Evolutionary conservation across 2,113 vertebrate genomes (phyloP).

Genomic region (Toxostoma redivivum): DNA sequence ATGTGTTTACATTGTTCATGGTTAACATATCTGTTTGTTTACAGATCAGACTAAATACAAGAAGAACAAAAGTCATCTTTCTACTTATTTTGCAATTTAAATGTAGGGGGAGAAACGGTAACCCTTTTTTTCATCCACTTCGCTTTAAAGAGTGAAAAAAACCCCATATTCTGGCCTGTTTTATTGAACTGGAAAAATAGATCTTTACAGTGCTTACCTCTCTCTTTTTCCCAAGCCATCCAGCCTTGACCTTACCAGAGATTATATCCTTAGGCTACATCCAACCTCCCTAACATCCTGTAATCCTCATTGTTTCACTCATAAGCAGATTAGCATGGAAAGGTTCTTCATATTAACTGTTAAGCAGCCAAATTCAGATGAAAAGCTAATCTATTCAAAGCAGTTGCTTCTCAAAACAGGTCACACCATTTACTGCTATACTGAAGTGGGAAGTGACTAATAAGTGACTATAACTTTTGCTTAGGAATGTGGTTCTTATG

Average conservation of each 20-base stretch:
- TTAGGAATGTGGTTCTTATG: not conserved
- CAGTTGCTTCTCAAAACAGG: not conserved
- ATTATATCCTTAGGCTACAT: not conserved
- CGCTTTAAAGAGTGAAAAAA: not conserved
- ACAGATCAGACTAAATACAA: not conserved
- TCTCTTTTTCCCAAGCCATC: not conserved
- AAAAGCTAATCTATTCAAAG: not conserved
- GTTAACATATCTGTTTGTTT: not conserved
- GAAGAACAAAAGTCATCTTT: not conserved
- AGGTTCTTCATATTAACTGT: slow-evolving; percentile 9
- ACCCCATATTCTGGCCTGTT: not conserved
- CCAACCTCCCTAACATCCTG: not conserved
- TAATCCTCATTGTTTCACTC: slow-evolving; percentile 30
- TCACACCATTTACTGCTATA: not conserved
- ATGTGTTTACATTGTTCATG: not conserved
- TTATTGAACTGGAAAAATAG: slow-evolving; percentile 4
- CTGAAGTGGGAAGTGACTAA: not conserved
- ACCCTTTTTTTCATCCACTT: not conserved
- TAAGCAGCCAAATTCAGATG: not conserved
- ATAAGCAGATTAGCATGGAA: not conserved
- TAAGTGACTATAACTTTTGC: not conserved
- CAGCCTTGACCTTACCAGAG: slow-evolving; percentile 33
- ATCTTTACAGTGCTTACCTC: not conserved
- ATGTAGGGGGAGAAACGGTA: not conserved
- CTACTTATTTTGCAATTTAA: not conserved